These are phyloP conservation scores for Vimba vimba DNA, from an alignment of 2,113 vertebrate species.

Conservation along the genomic window DNA sequence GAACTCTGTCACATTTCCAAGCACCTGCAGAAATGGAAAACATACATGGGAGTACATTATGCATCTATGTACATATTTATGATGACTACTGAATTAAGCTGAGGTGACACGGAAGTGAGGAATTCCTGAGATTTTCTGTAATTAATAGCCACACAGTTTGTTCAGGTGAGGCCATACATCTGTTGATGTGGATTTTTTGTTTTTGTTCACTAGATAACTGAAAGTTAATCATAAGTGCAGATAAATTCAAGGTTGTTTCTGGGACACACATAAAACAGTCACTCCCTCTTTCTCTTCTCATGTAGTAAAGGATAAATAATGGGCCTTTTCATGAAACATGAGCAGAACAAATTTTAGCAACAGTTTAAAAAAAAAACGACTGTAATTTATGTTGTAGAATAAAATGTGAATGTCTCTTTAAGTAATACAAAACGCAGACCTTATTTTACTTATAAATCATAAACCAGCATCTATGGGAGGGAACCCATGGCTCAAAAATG, in stretches of 20 bases:
- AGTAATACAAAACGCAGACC: background rate
- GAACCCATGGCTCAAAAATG: background rate
- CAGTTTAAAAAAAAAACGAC: background rate
- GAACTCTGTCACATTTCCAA: constrained; percentile 96
- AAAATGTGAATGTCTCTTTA: background rate
- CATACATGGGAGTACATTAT: background rate
- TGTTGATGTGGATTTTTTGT: background rate
- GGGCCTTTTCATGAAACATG: background rate
- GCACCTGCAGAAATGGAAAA: constrained; percentile 78
- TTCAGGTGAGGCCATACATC: background rate
- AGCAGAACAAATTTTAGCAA: background rate
- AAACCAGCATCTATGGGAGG: background rate
- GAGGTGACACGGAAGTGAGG: background rate
- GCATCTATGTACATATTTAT: background rate
- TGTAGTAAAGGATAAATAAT: background rate
- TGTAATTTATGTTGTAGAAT: background rate
- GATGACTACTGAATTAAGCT: background rate
- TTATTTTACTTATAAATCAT: constrained; percentile 2
- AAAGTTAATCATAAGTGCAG: background rate
- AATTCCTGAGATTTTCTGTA: background rate
- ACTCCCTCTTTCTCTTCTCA: background rate
- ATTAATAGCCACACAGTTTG: background rate
- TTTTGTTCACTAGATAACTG: background rate
- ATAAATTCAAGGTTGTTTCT: background rate
- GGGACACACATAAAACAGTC: background rate